Conservation (phyloP, 2,113 vertebrate genomes). For the Vulpes lagopus region DNA sequence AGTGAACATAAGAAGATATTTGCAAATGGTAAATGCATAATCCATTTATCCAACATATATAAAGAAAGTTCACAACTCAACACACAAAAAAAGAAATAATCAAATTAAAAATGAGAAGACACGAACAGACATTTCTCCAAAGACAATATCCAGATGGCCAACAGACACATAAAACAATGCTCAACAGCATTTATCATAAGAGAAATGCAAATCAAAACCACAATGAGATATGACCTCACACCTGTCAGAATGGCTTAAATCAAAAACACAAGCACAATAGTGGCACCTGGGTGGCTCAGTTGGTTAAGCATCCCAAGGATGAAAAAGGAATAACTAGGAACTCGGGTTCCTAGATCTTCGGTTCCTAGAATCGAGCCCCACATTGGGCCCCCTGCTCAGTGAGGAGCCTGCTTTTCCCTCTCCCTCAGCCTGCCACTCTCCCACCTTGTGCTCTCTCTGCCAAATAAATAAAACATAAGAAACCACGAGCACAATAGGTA, state of each 20-base stretch:
- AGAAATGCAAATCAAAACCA: neutral
- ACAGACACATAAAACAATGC: neutral
- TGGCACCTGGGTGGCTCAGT: too few relatives aligned
- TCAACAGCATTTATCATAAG: neutral
- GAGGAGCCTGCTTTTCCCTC: too few relatives aligned
- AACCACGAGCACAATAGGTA: neutral
- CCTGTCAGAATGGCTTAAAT: neutral
- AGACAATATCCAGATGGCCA: neutral
- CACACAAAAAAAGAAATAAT: neutral
- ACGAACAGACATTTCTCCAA: neutral
- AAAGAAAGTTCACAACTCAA: neutral
- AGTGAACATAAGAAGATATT: neutral
- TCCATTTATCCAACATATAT: neutral
- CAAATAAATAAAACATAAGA: too few relatives aligned
- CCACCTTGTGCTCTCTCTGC: too few relatives aligned
- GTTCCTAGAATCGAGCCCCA: too few relatives aligned
- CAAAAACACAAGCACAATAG: neutral
- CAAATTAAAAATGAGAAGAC: neutral
- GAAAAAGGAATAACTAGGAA: too few relatives aligned
- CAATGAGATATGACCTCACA: neutral
- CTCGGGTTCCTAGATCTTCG: too few relatives aligned
- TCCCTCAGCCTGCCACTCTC: too few relatives aligned
- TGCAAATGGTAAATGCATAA: neutral
- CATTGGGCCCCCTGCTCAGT: too few relatives aligned
- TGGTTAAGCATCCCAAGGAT: too few relatives aligned